A percentile compares a stretch with the other conserved stretches of the same genome.
phyloP scores from a whole-genome alignment of 2,888 invertebrate genomes.

The Temnothorax rugatulus region DNA sequence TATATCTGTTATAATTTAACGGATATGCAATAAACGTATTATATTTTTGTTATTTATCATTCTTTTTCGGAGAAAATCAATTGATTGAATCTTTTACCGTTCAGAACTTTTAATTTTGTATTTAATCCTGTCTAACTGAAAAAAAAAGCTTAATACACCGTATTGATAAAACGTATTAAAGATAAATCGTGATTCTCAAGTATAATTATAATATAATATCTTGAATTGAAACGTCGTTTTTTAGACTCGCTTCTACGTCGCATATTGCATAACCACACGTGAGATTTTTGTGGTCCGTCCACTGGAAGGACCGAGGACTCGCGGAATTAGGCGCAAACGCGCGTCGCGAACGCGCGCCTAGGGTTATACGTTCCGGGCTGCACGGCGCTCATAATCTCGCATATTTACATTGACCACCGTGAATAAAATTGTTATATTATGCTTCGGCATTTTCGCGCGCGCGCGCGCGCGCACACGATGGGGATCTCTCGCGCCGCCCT shows the following conservation, averaged over 20 bases:
- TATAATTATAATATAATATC: neutral
- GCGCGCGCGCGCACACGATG: conserved; percentile 61
- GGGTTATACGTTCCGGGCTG: conserved; percentile 50
- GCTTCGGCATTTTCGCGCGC: conserved; percentile 74
- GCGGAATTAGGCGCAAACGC: conserved; percentile 69
- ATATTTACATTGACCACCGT: conserved; percentile 83
- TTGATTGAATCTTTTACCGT: neutral
- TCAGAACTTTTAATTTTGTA: neutral
- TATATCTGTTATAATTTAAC: neutral
- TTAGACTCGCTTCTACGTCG: neutral
- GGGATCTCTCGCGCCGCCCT: conserved; percentile 2
- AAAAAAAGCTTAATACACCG: neutral
- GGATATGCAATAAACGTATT: neutral
- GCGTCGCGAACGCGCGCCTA: conserved; percentile 52
- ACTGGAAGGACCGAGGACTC: neutral
- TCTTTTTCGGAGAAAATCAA: neutral
- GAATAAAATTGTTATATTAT: conserved; percentile 85
- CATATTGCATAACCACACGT: neutral
- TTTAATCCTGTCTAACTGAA: neutral
- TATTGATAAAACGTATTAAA: neutral
- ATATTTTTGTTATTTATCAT: neutral
- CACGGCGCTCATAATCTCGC: conserved; percentile 82
- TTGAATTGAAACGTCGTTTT: neutral
- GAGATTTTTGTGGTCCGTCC: neutral
- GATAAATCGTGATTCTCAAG: neutral